Percentiles rank a stretch among this genome's conserved stretches.
These are phyloP conservation scores for Polyommatus icarus DNA, from an alignment of 2,888 invertebrate genomes.

Conservation along the genomic window DNA sequence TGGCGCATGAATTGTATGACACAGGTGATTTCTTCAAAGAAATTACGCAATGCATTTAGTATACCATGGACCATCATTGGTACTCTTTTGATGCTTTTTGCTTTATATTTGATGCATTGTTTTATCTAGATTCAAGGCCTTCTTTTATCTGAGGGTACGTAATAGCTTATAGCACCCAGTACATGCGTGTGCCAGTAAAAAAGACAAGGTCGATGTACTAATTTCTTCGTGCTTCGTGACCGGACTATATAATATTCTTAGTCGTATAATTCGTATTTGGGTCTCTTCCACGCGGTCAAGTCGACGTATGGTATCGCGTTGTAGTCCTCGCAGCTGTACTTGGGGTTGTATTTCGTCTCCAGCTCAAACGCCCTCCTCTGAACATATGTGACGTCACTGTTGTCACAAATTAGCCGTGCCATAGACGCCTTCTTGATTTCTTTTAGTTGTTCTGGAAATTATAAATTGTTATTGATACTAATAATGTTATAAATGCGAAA, in stretches of 20 bases:
- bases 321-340: slow-evolving; percentile 62
- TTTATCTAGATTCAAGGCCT: background rate
- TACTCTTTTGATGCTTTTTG: no score
- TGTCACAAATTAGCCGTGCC: slow-evolving; percentile 90
- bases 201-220: no score
- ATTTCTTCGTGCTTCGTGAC: no score
- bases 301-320: slow-evolving; percentile 68
- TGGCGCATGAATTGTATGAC: no score
- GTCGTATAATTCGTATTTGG: slow-evolving; percentile 52
- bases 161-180: background rate
- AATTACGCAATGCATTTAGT: no score
- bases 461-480: background rate
- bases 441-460: slow-evolving; percentile 82
- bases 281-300: slow-evolving; percentile 72
- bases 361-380: slow-evolving; percentile 85
- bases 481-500: background rate
- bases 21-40: no score
- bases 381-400: slow-evolving; percentile 85
- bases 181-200: no score
- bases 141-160: background rate
- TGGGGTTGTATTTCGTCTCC: slow-evolving; percentile 75
- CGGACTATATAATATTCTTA: slow-evolving; percentile 31
- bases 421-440: slow-evolving; percentile 89
- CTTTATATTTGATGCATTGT: no score
- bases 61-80: no score